Evolutionary conservation across 2,797 vertebrate genomes (phyloP).

Genomic region (Microchirus variegatus): DNA sequence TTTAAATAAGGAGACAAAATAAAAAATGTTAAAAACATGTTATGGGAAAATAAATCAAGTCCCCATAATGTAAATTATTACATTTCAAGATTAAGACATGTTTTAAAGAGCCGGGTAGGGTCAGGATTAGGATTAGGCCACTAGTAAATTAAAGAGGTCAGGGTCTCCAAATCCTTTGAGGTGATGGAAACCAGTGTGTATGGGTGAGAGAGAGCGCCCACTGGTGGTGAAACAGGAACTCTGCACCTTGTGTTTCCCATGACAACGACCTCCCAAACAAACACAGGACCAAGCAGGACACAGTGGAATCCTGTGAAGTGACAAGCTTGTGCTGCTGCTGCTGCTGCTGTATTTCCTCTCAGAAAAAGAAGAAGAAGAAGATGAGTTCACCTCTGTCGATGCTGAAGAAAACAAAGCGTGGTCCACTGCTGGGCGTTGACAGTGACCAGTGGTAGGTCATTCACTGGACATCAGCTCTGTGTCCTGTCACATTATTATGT

Average conservation of each 20-base stretch:
- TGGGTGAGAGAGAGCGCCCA: conserved; percentile 22
- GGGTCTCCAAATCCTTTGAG: too few species aligned
- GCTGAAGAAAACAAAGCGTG: conserved; percentile 78
- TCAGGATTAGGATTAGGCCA: too few species aligned
- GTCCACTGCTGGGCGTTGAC: conserved; percentile 62
- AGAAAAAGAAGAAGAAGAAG: background rate
- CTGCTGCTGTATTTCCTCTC: background rate
- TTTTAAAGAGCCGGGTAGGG: too few species aligned
- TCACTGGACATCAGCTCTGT: background rate
- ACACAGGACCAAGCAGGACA: conserved; percentile 8
- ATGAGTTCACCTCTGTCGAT: conserved; percentile 86
- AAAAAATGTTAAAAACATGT: too few species aligned
- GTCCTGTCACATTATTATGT: background rate
- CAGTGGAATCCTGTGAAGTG: background rate
- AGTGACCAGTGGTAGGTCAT: conserved; percentile 65
- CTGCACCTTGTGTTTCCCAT: conserved; percentile 45
- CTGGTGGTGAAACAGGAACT: conserved; percentile 17
- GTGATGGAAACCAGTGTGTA: background rate
- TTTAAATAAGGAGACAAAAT: too few species aligned
- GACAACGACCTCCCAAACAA: conserved; percentile 71
- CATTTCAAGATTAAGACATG: too few species aligned
- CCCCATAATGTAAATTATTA: too few species aligned
- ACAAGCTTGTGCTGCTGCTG: background rate
- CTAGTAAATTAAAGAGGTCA: too few species aligned
- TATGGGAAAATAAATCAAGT: too few species aligned